Evolutionary conservation across 2,888 invertebrate genomes (phyloP).

Genomic region (Tenthredo amoena): DNA sequence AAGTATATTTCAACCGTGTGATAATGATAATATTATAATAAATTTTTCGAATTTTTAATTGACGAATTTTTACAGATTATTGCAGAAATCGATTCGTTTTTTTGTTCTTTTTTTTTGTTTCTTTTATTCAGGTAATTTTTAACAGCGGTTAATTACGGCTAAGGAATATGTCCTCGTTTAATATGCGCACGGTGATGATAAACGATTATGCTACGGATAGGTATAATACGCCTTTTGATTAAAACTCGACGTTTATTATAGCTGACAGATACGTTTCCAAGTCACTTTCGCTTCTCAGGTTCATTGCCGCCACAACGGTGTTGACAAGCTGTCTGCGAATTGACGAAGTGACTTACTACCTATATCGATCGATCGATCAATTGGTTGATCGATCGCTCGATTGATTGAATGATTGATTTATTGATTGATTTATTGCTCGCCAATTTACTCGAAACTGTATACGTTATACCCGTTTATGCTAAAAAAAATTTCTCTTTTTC

Average conservation of each 20-base stretch:
- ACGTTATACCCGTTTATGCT: neutral
- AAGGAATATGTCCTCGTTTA: neutral
- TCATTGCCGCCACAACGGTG: conserved; percentile 20
- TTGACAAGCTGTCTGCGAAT: conserved; percentile 11
- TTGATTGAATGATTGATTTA: neutral
- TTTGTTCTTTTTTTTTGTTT: neutral
- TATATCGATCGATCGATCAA: conserved; percentile 1
- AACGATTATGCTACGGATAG: neutral
- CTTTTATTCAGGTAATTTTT: neutral
- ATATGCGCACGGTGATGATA: conserved; percentile 9
- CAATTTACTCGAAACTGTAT: neutral
- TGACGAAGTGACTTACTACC: conserved; percentile 11
- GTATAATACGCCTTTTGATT: conserved; percentile 3
- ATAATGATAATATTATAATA: neutral
- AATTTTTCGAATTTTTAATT: neutral
- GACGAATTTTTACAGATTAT: neutral
- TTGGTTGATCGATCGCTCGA: neutral
- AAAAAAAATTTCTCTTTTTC: too few relatives aligned
- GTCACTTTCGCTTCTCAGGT: conserved; percentile 45
- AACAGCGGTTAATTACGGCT: neutral
- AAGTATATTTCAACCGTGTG: neutral
- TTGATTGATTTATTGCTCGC: neutral
- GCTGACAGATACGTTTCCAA: neutral
- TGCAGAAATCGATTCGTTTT: neutral
- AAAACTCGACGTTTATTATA: neutral